phyloP scores from a whole-genome alignment of 2,113 vertebrate species.

The Danionella cerebrum region DNA sequence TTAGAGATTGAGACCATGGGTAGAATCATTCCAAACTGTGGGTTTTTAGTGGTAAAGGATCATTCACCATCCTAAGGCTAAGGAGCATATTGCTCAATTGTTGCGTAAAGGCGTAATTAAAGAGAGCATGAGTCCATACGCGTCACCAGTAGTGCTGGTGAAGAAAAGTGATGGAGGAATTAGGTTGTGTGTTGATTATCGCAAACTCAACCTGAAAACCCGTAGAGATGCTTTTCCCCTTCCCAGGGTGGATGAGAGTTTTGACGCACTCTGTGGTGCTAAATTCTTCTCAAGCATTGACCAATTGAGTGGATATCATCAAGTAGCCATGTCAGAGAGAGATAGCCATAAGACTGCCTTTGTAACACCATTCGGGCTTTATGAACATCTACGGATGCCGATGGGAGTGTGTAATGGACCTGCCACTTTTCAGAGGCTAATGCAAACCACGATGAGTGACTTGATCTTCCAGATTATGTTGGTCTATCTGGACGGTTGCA shows the following conservation, averaged over 20 bases:
- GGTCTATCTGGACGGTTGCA: not conserved
- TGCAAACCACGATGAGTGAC: not conserved
- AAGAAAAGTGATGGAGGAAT: not conserved
- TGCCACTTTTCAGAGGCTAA: not conserved
- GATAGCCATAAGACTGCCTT: not conserved
- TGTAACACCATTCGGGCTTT: not conserved
- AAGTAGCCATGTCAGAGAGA: not conserved
- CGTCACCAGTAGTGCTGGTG: not conserved
- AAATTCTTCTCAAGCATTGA: not conserved
- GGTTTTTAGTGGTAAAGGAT: constrained; percentile 1
- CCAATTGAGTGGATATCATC: not conserved
- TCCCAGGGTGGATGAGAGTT: not conserved
- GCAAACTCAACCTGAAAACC: not conserved
- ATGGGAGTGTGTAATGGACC: not conserved
- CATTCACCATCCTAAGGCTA: not conserved
- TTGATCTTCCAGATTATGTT: not conserved
- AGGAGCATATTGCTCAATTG: not conserved
- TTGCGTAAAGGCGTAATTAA: not conserved
- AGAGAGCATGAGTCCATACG: not conserved
- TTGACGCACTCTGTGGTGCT: not conserved
- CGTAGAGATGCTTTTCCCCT: not conserved
- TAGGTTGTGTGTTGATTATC: not conserved
- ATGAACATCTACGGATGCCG: not conserved
- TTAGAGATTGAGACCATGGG: not conserved
- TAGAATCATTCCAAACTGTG: not conserved